phyloP scores from a whole-genome alignment of 2,113 vertebrate species.

The Daphoenositta chrysoptera region DNA sequence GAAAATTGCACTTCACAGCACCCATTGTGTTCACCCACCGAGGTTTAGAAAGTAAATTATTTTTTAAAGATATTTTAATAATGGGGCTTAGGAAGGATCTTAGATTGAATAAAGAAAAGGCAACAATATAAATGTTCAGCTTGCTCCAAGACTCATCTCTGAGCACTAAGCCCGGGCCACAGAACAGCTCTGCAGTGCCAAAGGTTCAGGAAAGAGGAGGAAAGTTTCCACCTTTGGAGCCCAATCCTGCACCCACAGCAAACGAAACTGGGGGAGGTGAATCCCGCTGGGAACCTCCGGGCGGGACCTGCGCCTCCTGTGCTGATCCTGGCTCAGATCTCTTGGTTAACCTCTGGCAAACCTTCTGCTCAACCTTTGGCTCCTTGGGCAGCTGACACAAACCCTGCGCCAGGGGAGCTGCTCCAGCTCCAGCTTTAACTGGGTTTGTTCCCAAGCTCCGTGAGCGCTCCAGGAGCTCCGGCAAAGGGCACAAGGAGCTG shows the following conservation, averaged over 20 bases:
- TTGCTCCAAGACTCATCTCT: background rate
- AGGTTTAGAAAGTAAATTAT: background rate
- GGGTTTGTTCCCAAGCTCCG: background rate
- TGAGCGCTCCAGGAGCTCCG: background rate
- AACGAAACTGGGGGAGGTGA: rapidly evolving
- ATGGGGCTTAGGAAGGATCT: background rate
- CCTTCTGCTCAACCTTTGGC: background rate
- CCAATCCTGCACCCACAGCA: background rate
- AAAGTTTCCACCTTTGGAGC: background rate
- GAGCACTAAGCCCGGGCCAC: background rate
- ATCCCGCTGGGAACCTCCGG: rapidly evolving
- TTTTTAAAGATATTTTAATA: background rate
- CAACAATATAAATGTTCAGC: background rate
- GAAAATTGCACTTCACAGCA: background rate
- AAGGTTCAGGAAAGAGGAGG: background rate
- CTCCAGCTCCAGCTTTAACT: rapidly evolving
- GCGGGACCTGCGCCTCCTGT: background rate
- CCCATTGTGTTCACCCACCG: background rate
- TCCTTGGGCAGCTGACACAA: rapidly evolving
- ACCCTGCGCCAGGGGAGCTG: rapidly evolving
- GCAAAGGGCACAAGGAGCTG: background rate
- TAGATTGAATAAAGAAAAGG: background rate
- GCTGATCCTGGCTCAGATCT: background rate
- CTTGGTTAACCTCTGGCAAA: background rate
- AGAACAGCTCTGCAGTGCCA: background rate